Evolutionary conservation across 2,113 vertebrate genomes (phyloP).

Genomic region (Solenodon paradoxus): DNA sequence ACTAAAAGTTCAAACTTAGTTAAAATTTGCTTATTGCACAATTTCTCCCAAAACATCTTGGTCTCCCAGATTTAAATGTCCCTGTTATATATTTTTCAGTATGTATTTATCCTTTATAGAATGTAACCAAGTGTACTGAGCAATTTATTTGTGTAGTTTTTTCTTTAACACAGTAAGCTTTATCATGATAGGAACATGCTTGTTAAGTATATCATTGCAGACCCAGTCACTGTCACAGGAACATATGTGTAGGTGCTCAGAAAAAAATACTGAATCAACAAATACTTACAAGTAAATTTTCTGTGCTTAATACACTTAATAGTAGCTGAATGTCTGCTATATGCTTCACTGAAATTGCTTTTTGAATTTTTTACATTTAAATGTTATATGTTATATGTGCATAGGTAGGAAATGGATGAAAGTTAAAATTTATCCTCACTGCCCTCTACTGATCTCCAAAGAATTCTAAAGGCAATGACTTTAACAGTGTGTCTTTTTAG

Average conservation of each 20-base stretch:
- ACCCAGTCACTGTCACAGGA: not conserved
- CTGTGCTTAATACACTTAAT: not conserved
- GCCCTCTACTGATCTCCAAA: not conserved
- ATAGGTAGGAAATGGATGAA: not conserved
- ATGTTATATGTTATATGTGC: not conserved
- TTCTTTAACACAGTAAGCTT: not conserved
- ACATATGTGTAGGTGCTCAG: not conserved
- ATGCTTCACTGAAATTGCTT: not conserved
- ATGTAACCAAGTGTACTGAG: not conserved
- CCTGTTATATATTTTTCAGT: not conserved
- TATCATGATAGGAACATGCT: not conserved
- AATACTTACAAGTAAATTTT: not conserved
- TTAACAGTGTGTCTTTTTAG: not conserved
- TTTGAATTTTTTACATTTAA: not conserved
- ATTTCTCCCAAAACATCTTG: not conserved
- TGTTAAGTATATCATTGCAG: not conserved
- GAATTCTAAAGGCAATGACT: slow-evolving; percentile 7
- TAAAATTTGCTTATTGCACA: not conserved
- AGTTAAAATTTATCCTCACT: not conserved
- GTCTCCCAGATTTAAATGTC: not conserved
- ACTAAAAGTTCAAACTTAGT: not conserved
- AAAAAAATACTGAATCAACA: not conserved
- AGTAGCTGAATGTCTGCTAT: not conserved
- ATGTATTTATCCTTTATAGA: not conserved
- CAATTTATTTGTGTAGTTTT: slow-evolving; percentile 15